Conservation (phyloP, 2,888 invertebrate species). For the Perithous albicinctus region DNA sequence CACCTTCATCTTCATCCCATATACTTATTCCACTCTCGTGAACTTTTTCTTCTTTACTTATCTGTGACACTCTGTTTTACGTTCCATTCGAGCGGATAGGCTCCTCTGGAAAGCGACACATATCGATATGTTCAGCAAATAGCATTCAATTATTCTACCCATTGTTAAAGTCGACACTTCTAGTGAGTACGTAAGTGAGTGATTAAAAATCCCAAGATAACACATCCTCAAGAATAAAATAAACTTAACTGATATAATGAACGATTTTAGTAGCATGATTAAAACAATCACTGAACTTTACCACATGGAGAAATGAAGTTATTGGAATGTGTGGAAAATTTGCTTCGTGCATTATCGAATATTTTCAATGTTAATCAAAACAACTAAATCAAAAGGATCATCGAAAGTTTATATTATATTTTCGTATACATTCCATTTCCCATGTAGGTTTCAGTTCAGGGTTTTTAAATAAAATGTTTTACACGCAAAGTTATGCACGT, state of each 20-base stretch:
- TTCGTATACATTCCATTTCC: not conserved
- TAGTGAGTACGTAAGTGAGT: not conserved
- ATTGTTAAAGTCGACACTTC: not conserved
- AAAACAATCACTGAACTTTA: conserved; percentile 24
- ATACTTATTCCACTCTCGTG: not conserved
- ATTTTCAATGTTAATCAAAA: not conserved
- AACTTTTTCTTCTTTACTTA: conserved; percentile 1
- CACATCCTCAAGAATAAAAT: conserved; percentile 10
- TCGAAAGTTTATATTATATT: not conserved
- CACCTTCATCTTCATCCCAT: conserved; percentile 20
- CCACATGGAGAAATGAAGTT: not conserved
- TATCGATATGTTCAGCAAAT: conserved; percentile 31
- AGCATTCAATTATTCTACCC: conserved; percentile 15
- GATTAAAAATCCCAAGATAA: conserved; percentile 34
- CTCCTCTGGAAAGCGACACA: conserved; percentile 27
- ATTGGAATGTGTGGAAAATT: not conserved
- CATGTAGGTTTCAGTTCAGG: conserved; percentile 31
- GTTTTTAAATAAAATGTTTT: conserved; percentile 32
- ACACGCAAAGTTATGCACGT: conserved; percentile 62
- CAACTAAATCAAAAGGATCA: not conserved
- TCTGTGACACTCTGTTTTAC: conserved; percentile 44
- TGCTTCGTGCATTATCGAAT: not conserved
- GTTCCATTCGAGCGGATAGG: conserved; percentile 52
- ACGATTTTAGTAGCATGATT: conserved; percentile 58
- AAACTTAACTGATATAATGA: conserved; percentile 30